Evolutionary conservation across 2,113 vertebrate genomes (phyloP), one percentile per base, ranked within the genome.

Genomic region (Cavia aperea): DNA sequence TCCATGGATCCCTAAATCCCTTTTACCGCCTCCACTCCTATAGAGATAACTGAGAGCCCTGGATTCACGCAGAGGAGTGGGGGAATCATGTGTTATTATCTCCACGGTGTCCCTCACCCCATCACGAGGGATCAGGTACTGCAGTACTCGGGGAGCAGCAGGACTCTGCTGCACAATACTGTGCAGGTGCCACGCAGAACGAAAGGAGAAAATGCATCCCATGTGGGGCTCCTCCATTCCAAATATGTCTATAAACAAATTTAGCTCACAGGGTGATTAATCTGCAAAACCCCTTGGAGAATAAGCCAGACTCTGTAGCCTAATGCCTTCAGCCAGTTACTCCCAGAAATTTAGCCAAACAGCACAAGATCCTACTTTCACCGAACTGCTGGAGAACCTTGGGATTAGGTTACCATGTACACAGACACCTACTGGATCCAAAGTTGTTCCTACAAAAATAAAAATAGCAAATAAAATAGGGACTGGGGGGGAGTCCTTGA

Each of bases 231-330:
- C 91, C 93, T 65, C 94, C 94, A 70, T 86, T 90, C 94, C 95
- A 94, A 94, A 96, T 92, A 92, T 90, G 89, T 94, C 96, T 66
- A 96, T 81, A 96, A 96, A 97, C 95, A 97, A 96, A 97, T 95
- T 96, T 96, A 96, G 94, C 95, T 95, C 89, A 14, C 92, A 29
- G 93, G 96, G 96, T 96, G 96, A 97, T 95, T 94, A 95, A 96
- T 96, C 95, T 94, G 95, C 93, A 92, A 87, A 96, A 82, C 73
- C 81, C 96, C 94, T 39, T 31, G 90, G 95, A 96, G 96, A 93
- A 79, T 24, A 58, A 43, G 85, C 92, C 91, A 93, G 95, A 29
- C 95, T 90, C 95, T 31, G 58, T 26, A 93, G 95, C 68, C 92
- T 84, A 95, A 96, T 93, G 94, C 95, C 96, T 97, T 96, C 93